Evolutionary conservation across 2,888 invertebrate species (phyloP).

Genomic region (Melieria crassipennis): DNA sequence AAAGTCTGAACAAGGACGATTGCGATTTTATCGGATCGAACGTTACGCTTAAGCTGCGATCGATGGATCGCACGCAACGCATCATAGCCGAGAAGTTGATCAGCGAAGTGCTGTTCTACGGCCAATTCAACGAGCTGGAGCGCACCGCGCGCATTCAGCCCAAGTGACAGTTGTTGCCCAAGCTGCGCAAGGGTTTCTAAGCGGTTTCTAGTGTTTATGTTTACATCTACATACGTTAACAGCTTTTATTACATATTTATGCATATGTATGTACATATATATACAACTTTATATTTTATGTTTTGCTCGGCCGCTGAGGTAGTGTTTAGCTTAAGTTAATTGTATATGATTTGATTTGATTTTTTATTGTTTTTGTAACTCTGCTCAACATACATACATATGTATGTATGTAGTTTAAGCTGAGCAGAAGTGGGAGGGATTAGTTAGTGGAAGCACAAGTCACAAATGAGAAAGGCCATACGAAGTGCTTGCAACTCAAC

Average conservation of each 20-base stretch:
- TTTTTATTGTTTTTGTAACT: not conserved
- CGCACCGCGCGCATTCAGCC: conserved; percentile 61
- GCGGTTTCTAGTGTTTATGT: conserved; percentile 1
- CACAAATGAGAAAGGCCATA: no score
- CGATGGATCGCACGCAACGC: conserved; percentile 63
- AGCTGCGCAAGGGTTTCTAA: conserved; percentile 31
- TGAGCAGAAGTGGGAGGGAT: not conserved
- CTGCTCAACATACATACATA: not conserved
- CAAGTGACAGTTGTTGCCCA: conserved; percentile 56
- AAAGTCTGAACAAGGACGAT: conserved; percentile 58
- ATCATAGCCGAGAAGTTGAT: conserved; percentile 64
- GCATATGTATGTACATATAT: not conserved
- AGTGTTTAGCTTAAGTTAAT: no score
- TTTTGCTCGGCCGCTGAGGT: no score
- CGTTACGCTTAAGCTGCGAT: conserved; percentile 60
- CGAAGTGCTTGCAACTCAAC: no score
- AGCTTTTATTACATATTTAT: not conserved
- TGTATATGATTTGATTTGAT: no score
- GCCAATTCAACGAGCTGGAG: conserved; percentile 63
- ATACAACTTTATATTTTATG: not conserved
- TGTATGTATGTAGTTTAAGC: not conserved
- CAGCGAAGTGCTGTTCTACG: conserved; percentile 62
- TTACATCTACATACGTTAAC: not conserved
- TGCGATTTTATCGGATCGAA: conserved; percentile 63
- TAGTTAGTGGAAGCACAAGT: no score